These are phyloP conservation scores for Campoletis sonorensis DNA, from an alignment of 1,140 invertebrate species.

Conservation along the genomic window DNA sequence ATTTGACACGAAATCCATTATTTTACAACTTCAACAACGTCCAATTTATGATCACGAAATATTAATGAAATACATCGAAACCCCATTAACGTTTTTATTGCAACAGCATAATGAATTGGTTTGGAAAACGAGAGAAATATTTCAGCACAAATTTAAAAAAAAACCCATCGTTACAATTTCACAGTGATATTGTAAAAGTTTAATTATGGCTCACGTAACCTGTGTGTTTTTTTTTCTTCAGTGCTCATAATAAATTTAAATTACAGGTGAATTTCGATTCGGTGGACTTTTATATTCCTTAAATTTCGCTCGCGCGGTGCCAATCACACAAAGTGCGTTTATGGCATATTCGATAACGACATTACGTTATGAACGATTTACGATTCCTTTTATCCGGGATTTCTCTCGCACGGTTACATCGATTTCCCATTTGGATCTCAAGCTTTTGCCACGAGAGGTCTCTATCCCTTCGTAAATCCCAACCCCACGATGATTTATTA, in stretches of 20 bases:
- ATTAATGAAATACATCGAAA: background rate
- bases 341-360: constrained; percentile 23
- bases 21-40: background rate
- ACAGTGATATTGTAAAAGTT: too few relatives aligned
- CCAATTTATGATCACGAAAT: background rate
- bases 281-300: background rate
- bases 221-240: background rate
- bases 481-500: constrained; percentile 43
- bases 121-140: background rate
- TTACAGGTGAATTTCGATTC: background rate
- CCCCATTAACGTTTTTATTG: background rate
- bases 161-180: too few relatives aligned
- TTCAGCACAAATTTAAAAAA: background rate
- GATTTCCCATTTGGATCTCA: constrained; percentile 42
- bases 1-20: too few relatives aligned
- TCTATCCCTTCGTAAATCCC: constrained; percentile 42
- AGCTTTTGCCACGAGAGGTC: constrained; percentile 1
- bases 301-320: background rate
- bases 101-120: background rate
- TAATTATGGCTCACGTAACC: too few relatives aligned
- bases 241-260: background rate
- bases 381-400: constrained; percentile 27
- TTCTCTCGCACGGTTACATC: constrained; percentile 31
- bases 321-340: constrained; percentile 26
- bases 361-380: constrained; percentile 10